Conservation (phyloP, 2,113 vertebrate species). For the Lontra canadensis region DNA sequence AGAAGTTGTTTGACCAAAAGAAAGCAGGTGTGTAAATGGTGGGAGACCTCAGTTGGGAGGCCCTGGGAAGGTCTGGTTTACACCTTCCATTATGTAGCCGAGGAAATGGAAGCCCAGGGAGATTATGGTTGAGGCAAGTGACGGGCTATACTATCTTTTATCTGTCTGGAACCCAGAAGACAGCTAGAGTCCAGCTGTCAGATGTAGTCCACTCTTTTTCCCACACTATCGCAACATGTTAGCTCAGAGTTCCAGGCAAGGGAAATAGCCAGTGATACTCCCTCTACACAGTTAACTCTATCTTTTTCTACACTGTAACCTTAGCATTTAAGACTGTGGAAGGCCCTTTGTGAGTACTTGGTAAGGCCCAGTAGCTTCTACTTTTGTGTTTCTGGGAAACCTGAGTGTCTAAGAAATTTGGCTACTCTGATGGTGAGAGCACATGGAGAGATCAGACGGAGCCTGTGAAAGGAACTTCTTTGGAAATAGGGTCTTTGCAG, state of each 20-base stretch:
- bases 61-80: background rate
- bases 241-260: background rate
- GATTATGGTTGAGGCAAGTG: background rate
- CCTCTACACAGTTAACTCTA: background rate
- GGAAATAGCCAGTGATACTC: background rate
- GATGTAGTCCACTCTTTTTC: constrained; percentile 6
- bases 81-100: background rate
- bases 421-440: background rate
- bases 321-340: background rate
- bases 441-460: background rate
- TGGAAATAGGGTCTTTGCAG: background rate
- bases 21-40: background rate
- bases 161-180: background rate
- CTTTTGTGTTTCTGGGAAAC: background rate
- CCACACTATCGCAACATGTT: background rate
- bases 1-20: background rate
- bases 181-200: background rate
- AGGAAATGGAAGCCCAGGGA: background rate
- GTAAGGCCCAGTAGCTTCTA: background rate
- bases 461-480: background rate
- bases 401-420: background rate
- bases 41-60: background rate
- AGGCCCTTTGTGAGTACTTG: background rate
- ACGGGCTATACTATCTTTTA: background rate
- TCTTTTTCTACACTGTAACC: background rate